phyloP scores from a whole-genome alignment of 2,888 invertebrate genomes.

The Plebejus melissa region DNA sequence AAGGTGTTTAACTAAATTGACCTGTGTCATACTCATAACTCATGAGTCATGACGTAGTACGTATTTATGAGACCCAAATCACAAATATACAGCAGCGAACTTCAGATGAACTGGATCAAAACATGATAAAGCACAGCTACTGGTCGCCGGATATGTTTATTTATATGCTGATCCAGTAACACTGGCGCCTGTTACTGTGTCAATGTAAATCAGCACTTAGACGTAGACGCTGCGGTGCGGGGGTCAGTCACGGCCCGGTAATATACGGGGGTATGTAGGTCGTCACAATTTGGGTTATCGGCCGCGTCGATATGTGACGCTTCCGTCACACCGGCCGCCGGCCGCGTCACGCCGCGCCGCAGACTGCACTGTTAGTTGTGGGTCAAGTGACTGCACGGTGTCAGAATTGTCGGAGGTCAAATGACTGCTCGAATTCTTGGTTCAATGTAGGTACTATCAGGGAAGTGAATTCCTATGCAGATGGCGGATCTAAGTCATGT shows the following conservation, averaged over 20 bases:
- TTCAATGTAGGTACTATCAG: background rate
- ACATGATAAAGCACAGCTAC: too few relatives aligned
- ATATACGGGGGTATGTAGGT: conserved; percentile 70
- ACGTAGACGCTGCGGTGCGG: conserved; percentile 3
- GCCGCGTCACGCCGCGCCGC: conserved; percentile 44
- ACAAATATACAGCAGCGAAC: background rate
- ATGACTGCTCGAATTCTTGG: background rate
- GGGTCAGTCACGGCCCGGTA: background rate
- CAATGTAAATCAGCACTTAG: background rate
- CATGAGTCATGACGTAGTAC: background rate
- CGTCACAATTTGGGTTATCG: conserved; percentile 76
- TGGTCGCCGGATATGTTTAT: background rate
- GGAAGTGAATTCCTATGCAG: too few relatives aligned
- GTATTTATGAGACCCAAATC: background rate
- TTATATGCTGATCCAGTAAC: background rate
- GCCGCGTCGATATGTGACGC: conserved; percentile 72
- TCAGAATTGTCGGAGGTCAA: conserved; percentile 36
- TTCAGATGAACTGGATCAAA: too few relatives aligned
- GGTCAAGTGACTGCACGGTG: conserved; percentile 46
- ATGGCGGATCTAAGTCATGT: too few relatives aligned
- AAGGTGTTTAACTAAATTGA: background rate
- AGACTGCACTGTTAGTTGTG: conserved; percentile 54
- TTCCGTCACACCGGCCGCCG: conserved; percentile 52
- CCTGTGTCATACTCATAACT: background rate
- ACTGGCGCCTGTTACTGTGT: background rate